Conservation (phyloP, 64 coral and sea anemone genomes). For the Dendrophyllia cribrosa region DNA sequence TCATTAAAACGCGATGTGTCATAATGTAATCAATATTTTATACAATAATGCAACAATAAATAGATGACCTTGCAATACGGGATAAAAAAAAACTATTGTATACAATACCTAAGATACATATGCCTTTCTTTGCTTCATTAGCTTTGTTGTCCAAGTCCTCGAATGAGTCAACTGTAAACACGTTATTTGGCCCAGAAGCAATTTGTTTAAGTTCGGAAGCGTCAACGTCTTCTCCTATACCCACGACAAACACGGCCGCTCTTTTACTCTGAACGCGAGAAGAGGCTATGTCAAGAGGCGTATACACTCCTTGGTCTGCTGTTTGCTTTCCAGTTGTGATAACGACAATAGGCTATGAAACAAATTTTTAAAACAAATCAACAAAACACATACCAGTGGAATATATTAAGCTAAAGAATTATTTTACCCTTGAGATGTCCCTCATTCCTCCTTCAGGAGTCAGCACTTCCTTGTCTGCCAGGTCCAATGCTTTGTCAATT, state of each 20-base stretch:
- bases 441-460: slow-evolving; percentile 39
- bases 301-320: slow-evolving; percentile 5
- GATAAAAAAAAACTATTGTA: too few relatives aligned
- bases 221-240: slow-evolving; percentile 19
- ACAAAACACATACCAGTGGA: too few relatives aligned
- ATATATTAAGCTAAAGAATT: too few relatives aligned
- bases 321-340: slow-evolving; percentile 54
- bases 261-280: background rate
- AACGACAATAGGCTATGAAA: slow-evolving; percentile 34
- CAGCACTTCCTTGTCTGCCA: slow-evolving; percentile 54
- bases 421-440: slow-evolving; percentile 36
- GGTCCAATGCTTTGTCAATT: slow-evolving; percentile 70
- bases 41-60: too few relatives aligned
- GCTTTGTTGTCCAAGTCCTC: slow-evolving; percentile 15
- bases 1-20: too few relatives aligned
- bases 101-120: background rate
- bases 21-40: too few relatives aligned
- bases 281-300: background rate
- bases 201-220: slow-evolving; percentile 22
- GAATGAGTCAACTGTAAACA: slow-evolving; percentile 30
- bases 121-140: background rate
- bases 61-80: too few relatives aligned
- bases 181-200: slow-evolving; percentile 34
- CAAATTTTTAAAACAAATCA: too few relatives aligned
- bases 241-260: background rate